Conservation (phyloP, 2,888 invertebrate genomes). For the Ormyrus pomaceus region DNA sequence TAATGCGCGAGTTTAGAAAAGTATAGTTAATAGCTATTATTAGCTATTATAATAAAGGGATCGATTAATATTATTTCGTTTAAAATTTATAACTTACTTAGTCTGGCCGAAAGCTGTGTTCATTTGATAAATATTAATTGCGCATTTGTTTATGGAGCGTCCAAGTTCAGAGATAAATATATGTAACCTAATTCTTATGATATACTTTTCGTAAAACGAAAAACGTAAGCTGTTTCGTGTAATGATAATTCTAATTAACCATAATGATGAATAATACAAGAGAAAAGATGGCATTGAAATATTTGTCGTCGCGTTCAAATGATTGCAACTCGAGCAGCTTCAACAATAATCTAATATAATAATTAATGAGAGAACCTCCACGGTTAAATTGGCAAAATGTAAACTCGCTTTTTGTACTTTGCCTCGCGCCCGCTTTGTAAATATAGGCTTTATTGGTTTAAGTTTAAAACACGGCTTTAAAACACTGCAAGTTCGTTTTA, state of each 20-base stretch:
- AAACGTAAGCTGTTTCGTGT: too few relatives aligned
- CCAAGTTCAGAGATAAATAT: not conserved
- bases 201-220: too few relatives aligned
- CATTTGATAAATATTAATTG: constrained; percentile 1
- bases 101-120: too few relatives aligned
- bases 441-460: too few relatives aligned
- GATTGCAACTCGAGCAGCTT: constrained; percentile 1
- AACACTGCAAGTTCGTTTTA: not conserved
- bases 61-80: too few relatives aligned
- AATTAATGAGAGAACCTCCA: constrained; percentile 22
- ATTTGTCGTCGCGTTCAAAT: constrained; percentile 33
- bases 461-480: not conserved
- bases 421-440: not conserved
- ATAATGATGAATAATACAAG: too few relatives aligned
- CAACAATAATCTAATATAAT: constrained; percentile 30
- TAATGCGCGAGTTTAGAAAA: too few relatives aligned
- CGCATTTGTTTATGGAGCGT: constrained; percentile 12
- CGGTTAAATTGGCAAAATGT: not conserved
- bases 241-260: too few relatives aligned
- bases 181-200: too few relatives aligned
- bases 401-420: not conserved
- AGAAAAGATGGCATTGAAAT: constrained; percentile 11
- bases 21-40: too few relatives aligned
- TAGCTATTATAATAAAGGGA: too few relatives aligned
- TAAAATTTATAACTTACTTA: too few relatives aligned